These are phyloP conservation scores for Caprella mutica DNA, from an alignment of 2,888 invertebrate genomes.

Conservation along the genomic window DNA sequence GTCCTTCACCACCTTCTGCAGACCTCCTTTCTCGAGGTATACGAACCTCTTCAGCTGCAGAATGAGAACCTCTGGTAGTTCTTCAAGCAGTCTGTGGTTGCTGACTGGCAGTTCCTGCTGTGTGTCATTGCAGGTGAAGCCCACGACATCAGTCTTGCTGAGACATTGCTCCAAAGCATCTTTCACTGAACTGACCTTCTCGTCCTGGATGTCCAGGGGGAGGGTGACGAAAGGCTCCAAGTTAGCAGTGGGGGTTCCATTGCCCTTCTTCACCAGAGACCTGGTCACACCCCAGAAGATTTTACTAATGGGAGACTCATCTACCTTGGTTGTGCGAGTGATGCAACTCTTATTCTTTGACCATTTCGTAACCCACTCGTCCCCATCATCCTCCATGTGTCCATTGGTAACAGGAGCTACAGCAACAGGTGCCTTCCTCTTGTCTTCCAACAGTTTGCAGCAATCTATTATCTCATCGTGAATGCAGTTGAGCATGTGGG, in stretches of 20 bases:
- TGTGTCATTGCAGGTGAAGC: slow-evolving; percentile 67
- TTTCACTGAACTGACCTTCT: slow-evolving; percentile 51
- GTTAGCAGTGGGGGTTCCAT: slow-evolving; percentile 70
- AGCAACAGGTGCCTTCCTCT: slow-evolving; percentile 1
- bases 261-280: slow-evolving; percentile 59
- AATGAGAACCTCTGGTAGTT: slow-evolving; percentile 75
- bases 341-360: slow-evolving; percentile 42
- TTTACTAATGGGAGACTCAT: slow-evolving; percentile 75
- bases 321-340: slow-evolving; percentile 69
- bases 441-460: slow-evolving; percentile 22
- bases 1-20: slow-evolving; percentile 81
- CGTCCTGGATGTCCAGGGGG: slow-evolving; percentile 84
- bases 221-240: slow-evolving; percentile 92
- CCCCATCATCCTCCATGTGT: slow-evolving; percentile 45
- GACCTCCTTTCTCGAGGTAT: slow-evolving; percentile 70
- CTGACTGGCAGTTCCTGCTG: slow-evolving; percentile 53
- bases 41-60: slow-evolving; percentile 85
- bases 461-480: slow-evolving; percentile 76
- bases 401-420: slow-evolving; percentile 10
- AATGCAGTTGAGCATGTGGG: slow-evolving; percentile 79
- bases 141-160: slow-evolving; percentile 72
- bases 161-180: slow-evolving; percentile 79
- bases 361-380: slow-evolving; percentile 55
- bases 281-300: slow-evolving; percentile 87
- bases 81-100: slow-evolving; percentile 53